Evolutionary conservation across 2,888 invertebrate species (phyloP).

Genomic region (Leucophora obtusa): DNA sequence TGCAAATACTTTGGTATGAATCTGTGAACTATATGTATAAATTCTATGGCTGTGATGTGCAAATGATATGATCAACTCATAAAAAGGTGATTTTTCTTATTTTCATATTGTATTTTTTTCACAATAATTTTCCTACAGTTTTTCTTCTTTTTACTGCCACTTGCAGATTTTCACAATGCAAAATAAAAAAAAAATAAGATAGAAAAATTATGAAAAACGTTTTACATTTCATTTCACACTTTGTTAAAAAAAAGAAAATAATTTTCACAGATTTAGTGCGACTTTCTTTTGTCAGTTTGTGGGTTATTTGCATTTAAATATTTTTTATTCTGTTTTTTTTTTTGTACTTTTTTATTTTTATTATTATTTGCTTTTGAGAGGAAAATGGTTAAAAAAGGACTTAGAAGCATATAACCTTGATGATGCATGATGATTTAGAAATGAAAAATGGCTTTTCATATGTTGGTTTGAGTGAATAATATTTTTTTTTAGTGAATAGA

Average conservation of each 20-base stretch:
- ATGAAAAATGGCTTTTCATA: conserved; percentile 17
- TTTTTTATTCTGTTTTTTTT: background rate
- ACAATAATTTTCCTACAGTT: background rate
- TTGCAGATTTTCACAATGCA: conserved; percentile 16
- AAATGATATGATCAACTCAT: conserved; percentile 37
- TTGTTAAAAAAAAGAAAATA: conserved; percentile 40
- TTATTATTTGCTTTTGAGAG: conserved; percentile 19
- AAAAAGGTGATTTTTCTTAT: conserved; percentile 37
- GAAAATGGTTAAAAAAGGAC: conserved; percentile 11
- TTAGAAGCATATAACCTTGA: conserved; percentile 21
- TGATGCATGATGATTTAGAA: conserved; percentile 20
- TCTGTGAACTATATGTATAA: background rate
- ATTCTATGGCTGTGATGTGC: background rate
- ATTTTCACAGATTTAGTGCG: conserved; percentile 57
- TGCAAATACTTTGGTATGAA: too few relatives aligned
- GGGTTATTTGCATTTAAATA: conserved; percentile 28
- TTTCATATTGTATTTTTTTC: background rate
- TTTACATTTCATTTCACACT: conserved; percentile 64
- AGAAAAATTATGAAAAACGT: conserved; percentile 21
- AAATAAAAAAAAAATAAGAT: conserved; percentile 11
- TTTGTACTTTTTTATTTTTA: background rate
- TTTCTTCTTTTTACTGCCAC: conserved; percentile 2
- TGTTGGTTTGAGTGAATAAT: background rate
- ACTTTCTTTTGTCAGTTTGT: conserved; percentile 44
- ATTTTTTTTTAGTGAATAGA: background rate